These are phyloP conservation scores for Bombus haemorrhoidalis DNA, from an alignment of 1,140 invertebrate species.

Conservation along the genomic window DNA sequence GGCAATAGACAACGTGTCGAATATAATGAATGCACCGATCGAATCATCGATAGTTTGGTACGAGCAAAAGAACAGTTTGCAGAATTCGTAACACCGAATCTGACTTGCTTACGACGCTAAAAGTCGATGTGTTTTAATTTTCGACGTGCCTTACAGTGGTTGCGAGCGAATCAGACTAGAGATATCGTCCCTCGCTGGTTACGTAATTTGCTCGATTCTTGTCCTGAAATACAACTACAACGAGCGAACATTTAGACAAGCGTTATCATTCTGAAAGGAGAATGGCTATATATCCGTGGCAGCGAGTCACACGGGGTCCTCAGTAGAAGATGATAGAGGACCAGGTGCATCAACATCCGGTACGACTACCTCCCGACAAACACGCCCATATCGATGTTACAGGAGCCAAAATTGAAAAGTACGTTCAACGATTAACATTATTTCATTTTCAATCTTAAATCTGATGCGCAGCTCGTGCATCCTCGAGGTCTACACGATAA, in stretches of 20 bases:
- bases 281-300: constrained; percentile 65
- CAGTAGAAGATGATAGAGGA: constrained; percentile 78
- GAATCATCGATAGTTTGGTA: not conserved
- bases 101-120: not conserved
- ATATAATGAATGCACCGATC: not conserved
- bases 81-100: not conserved
- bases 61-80: not conserved
- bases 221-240: constrained; percentile 60
- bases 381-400: constrained; percentile 53
- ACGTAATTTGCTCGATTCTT: constrained; percentile 68
- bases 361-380: constrained; percentile 67
- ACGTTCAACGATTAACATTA: constrained; percentile 32
- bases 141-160: constrained; percentile 19
- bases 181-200: constrained; percentile 58
- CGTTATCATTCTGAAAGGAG: constrained; percentile 70
- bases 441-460: not conserved
- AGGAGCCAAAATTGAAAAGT: constrained; percentile 72
- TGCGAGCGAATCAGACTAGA: constrained; percentile 42
- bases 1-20: not conserved
- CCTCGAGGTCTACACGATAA: not conserved
- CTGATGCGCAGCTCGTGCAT: not conserved
- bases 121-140: constrained; percentile 39
- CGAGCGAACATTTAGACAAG: constrained; percentile 55
- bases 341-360: constrained; percentile 71
- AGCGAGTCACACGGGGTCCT: constrained; percentile 55